These are phyloP conservation scores for Delichon dasypus DNA, from an alignment of 2,797 vertebrate species.

Conservation along the genomic window DNA sequence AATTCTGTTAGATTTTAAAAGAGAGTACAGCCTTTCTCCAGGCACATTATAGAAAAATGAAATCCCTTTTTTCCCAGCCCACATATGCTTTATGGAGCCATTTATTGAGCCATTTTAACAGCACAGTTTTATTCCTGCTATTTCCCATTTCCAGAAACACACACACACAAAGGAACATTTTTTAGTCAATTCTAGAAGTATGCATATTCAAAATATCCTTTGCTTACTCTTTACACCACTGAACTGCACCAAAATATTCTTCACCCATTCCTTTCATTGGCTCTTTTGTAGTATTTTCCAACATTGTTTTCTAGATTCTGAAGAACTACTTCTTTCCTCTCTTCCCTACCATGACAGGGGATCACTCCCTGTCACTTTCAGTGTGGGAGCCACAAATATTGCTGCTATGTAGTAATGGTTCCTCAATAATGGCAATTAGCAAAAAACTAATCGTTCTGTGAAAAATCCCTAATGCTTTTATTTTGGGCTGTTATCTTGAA, in stretches of 20 bases:
- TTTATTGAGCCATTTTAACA: not conserved
- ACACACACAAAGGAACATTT: not conserved
- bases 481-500: not conserved
- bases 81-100: not conserved
- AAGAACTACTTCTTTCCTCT: not conserved
- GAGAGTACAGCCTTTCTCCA: not conserved
- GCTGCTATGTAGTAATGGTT: not conserved
- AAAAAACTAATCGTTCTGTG: not conserved
- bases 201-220: not conserved
- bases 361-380: not conserved
- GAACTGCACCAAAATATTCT: not conserved
- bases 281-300: not conserved
- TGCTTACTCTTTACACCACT: not conserved
- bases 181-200: not conserved
- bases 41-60: not conserved
- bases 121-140: not conserved
- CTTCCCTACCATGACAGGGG: not conserved
- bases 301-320: not conserved
- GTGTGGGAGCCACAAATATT: not conserved
- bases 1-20: conserved; percentile 4
- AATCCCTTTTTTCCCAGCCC: not conserved
- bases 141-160: not conserved
- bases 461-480: not conserved
- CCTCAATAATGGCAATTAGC: not conserved
- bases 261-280: not conserved